Evolutionary conservation across 2,888 invertebrate genomes (phyloP), one percentile per base, ranked within the genome.

Genomic region (Drosophila ezoana): DNA sequence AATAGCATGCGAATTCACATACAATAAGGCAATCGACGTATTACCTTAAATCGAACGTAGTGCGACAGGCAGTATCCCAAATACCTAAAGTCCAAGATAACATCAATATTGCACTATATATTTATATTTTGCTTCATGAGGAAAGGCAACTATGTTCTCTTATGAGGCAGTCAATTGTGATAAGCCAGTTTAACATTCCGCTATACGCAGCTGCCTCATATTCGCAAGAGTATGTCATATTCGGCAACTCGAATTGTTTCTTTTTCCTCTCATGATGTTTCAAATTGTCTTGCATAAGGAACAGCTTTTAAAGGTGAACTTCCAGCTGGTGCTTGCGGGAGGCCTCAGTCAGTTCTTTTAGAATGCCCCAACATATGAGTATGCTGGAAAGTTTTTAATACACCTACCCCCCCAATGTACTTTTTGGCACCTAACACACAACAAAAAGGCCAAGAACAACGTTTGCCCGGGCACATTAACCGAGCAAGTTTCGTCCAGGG

Each of bases 321-420:
- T 32, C 28, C 28, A 3, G 33, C 16, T 16, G 38, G 54, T 53
- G 35, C 35, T 35, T 13, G 13, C 11, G 13, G 4, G 13, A 35
- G 51, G 3, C 13, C 23, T 18, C 8, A 8, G 16, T 11, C 23
- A 1, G 40, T 16, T 16, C 16, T 38, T 18, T 41, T 14, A n/a
- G 16, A 40, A 33, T 44, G 28, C 14, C 43, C 33, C 23, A 14
- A 35, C 64, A 69, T 59, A 64, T 64, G 69, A 35, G 56, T 45
- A 53, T 74, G 69, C 43, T 66, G 51, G 54, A 77, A 79, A 86
- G 80, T 54, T 86, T 83, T 72, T 68, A 64, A 78, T 70, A 59
- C 54, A 56, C 14, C 44, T 13, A 43, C 38, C 33, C 6, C 51
- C 52, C 13, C 53, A 52, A 9, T 37, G 54, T 48, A 60, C 28